Evolutionary conservation across 2,888 invertebrate species (phyloP).

Genomic region (Yponomeuta plumbellus): DNA sequence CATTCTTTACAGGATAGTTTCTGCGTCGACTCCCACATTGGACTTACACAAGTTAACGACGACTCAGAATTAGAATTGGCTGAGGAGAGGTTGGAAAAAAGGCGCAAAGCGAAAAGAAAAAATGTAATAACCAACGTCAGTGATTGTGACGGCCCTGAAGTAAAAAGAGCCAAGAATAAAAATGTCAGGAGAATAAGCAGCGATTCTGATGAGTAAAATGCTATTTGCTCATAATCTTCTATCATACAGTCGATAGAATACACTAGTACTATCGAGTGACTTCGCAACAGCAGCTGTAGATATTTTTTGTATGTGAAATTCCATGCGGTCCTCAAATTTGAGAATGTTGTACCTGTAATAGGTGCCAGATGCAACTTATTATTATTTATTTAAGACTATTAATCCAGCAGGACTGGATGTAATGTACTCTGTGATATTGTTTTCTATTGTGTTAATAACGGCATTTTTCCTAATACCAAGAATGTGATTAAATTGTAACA

Average conservation of each 20-base stretch:
- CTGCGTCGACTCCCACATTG: slow-evolving; percentile 78
- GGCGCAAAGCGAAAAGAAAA: slow-evolving; percentile 38
- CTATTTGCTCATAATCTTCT: no score
- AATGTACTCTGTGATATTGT: slow-evolving; percentile 4
- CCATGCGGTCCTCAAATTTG: no score
- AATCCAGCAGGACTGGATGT: slow-evolving; percentile 2
- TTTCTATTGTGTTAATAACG: not conserved
- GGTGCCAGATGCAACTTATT: no score
- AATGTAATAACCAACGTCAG: slow-evolving; percentile 22
- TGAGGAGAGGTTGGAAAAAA: slow-evolving; percentile 72
- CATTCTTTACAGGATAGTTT: slow-evolving; percentile 75
- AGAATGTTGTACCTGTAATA: no score
- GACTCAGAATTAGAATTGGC: slow-evolving; percentile 78
- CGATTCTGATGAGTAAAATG: slow-evolving; percentile 55
- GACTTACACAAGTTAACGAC: slow-evolving; percentile 58
- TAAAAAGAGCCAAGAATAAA: slow-evolving; percentile 45
- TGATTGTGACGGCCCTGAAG: slow-evolving; percentile 44
- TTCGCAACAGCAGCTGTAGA: no score
- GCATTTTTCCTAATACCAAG: not conserved
- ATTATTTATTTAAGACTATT: not conserved
- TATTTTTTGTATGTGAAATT: no score
- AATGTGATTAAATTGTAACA: not conserved
- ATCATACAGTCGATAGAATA: no score
- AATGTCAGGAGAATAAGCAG: slow-evolving; percentile 52
- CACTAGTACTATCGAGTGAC: no score